Evolutionary conservation across 2,888 invertebrate species (phyloP).

Genomic region (Leptinotarsa tumamoca): DNA sequence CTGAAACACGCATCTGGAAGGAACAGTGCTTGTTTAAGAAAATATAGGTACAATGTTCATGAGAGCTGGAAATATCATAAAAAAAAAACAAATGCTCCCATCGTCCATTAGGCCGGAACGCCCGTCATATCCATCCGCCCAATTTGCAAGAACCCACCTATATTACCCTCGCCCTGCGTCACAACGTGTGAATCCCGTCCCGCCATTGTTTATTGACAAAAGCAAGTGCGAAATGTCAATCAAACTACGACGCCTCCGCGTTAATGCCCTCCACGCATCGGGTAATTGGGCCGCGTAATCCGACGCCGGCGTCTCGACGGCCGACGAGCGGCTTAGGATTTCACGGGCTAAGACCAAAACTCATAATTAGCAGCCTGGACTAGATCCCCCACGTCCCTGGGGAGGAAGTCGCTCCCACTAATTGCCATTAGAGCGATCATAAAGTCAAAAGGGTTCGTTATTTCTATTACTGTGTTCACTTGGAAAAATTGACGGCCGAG

Average conservation of each 20-base stretch:
- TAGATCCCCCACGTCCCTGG: slow-evolving; percentile 51
- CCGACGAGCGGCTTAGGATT: slow-evolving; percentile 23
- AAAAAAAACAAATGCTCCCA: not conserved
- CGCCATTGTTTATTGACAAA: slow-evolving; percentile 25
- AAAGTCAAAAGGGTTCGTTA: slow-evolving; percentile 59
- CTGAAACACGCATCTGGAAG: too few relatives aligned
- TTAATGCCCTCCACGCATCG: slow-evolving; percentile 52
- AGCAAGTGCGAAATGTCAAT: slow-evolving; percentile 35
- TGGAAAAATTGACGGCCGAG: slow-evolving; percentile 20
- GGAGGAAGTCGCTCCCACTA: slow-evolving; percentile 55
- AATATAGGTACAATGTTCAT: not conserved
- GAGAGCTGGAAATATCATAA: not conserved
- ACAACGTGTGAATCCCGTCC: not conserved
- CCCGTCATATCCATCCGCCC: slow-evolving; percentile 9
- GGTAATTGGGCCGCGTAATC: slow-evolving; percentile 65
- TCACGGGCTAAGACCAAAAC: slow-evolving; percentile 48
- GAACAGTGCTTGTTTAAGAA: too few relatives aligned
- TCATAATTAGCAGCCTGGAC: slow-evolving; percentile 55
- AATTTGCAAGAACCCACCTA: slow-evolving; percentile 9
- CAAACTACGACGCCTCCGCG: slow-evolving; percentile 31
- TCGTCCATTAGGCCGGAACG: not conserved
- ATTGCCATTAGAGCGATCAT: slow-evolving; percentile 60
- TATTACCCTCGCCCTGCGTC: not conserved
- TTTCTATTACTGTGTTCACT: slow-evolving; percentile 43
- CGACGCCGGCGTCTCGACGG: slow-evolving; percentile 58